Evolutionary conservation across 92 coral and sea anemone species (phyloP), one percentile per base, ranked within the genome.

Genomic region (Actinernus sp.): DNA sequence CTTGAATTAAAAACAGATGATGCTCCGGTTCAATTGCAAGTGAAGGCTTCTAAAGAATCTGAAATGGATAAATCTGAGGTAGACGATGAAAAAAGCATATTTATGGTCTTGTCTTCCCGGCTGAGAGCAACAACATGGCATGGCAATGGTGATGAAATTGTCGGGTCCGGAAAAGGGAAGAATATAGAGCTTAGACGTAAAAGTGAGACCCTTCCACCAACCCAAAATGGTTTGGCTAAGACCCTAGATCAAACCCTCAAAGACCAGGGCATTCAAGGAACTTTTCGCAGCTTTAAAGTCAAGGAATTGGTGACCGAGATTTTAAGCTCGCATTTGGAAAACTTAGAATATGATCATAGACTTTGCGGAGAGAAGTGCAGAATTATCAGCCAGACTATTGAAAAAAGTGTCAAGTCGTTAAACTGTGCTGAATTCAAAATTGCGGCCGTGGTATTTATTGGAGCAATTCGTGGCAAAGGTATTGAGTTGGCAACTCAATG

Each of bases 381-480:
- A 8, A 36, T 76, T 51, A 80, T 88, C 65, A 76, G 94, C 20
- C 86, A 88, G 32, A 51, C 69, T 13, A 88, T 83, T 40, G 94
- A 82, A 73, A 88, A 68, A 54, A 52, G 76, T 43, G 71, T 88
- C n/a, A 68, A 85, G 22, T 18, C 76, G 34, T 23, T 78, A 44
- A 76, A 51, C 39, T 9, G 39, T 20, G 20, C 38, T 8, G 67
- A 65, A 17, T 78, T 73, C 70, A 88, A 82, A 66, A 67, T 88
- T 8, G 64, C 76, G 26, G 84, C 71, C 4, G 34, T 83, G 21
- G 87, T 88, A 22, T 75, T 64, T 29, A 83, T 88, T 12, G 94
- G 94, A 6, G 94, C 94, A 20, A 61, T 83, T 3, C 85, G 89
- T 19, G 90, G 83, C 43, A 69, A 83, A 17, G 94, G 94, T 1